A percentile compares a stretch with the other conserved stretches of the same genome.
Evolutionary conservation across 2,888 invertebrate species (phyloP).

Genomic region (Protula sp.): DNA sequence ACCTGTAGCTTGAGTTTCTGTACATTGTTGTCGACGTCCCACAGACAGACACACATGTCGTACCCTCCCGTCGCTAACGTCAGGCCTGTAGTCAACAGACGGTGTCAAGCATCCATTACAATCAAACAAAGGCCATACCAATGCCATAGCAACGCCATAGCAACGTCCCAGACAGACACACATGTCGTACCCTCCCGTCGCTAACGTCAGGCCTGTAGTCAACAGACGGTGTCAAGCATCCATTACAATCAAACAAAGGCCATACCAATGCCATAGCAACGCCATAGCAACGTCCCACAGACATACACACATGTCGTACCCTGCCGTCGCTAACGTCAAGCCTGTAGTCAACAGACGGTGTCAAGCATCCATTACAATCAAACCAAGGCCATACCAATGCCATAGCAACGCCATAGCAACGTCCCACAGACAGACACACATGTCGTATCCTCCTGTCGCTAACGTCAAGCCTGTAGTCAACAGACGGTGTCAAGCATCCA

Average conservation of each 20-base stretch:
- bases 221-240: too few species aligned
- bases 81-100: conserved; percentile 29
- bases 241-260: too few species aligned
- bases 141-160: too few species aligned
- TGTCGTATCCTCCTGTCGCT: conserved; percentile 50
- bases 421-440: conserved; percentile 50
- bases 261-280: too few species aligned
- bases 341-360: conserved; percentile 31
- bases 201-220: conserved; percentile 43
- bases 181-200: conserved; percentile 49
- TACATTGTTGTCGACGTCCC: conserved; percentile 47
- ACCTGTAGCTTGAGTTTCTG: conserved; percentile 51
- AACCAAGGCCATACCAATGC: too few species aligned
- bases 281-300: conserved; percentile 54
- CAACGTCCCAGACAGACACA: too few species aligned
- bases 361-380: too few species aligned
- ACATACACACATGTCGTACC: conserved; percentile 47
- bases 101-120: too few species aligned
- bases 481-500: too few species aligned
- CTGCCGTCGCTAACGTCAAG: conserved; percentile 43
- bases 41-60: conserved; percentile 47
- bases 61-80: conserved; percentile 49
- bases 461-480: conserved; percentile 43
- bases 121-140: too few species aligned
- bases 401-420: too few species aligned